phyloP scores from a whole-genome alignment of 2,113 vertebrate species.

The Mesitornis unicolor region DNA sequence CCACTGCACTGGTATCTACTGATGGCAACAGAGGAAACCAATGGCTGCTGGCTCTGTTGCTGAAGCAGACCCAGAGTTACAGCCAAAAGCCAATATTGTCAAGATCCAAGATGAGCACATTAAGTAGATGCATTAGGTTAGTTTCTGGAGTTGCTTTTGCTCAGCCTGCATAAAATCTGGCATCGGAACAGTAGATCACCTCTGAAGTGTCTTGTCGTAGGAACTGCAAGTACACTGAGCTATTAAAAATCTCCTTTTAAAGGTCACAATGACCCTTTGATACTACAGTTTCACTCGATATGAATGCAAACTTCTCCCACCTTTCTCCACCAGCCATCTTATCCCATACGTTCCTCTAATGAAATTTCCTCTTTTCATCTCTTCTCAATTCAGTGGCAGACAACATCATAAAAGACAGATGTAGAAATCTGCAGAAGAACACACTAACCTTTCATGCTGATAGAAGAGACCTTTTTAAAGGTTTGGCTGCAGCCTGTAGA shows the following conservation, averaged over 20 bases:
- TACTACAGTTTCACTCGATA: neutral
- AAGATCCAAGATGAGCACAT: neutral
- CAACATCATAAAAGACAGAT: conserved; percentile 13
- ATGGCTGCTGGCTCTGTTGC: neutral
- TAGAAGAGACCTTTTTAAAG: neutral
- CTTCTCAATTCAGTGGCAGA: neutral
- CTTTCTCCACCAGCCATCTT: neutral
- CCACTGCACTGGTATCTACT: conserved; percentile 14
- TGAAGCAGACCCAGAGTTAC: neutral
- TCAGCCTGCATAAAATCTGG: neutral
- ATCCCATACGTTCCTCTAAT: neutral
- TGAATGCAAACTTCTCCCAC: neutral
- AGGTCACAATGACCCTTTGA: conserved; percentile 32
- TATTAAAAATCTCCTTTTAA: conserved; percentile 36
- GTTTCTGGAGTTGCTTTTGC: conserved; percentile 23
- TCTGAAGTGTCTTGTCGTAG: neutral
- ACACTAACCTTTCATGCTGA: neutral
- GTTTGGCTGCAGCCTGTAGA: neutral
- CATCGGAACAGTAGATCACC: conserved; percentile 44
- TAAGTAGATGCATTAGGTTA: conserved; percentile 12
- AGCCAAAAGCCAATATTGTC: neutral
- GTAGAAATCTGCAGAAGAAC: neutral
- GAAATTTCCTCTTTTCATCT: neutral
- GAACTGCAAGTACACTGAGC: conserved; percentile 28
- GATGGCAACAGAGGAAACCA: conserved; percentile 32